Evolutionary conservation across 2,113 vertebrate species (phyloP).

Genomic region (Cottus gobio): DNA sequence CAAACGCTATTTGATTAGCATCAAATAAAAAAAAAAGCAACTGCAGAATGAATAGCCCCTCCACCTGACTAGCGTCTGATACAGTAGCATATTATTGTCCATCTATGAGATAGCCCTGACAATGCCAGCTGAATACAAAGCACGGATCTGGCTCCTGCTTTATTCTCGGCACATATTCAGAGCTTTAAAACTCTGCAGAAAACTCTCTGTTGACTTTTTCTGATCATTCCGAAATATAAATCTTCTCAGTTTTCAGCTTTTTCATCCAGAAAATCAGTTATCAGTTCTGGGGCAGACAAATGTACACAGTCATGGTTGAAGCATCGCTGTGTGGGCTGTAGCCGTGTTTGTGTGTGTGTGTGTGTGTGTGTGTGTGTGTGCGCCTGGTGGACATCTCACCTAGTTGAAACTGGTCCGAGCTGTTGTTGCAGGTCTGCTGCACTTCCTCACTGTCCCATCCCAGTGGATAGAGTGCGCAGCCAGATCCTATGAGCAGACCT

Average conservation of each 20-base stretch:
- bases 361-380: background rate
- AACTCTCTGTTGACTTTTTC: slow-evolving; percentile 31
- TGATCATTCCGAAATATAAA: slow-evolving; percentile 19
- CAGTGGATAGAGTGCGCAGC: slow-evolving; percentile 96
- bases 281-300: slow-evolving; percentile 15
- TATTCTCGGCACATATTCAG: slow-evolving; percentile 63
- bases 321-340: background rate
- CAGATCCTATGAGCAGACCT: slow-evolving; percentile 96
- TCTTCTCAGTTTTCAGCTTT: background rate
- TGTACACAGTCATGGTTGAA: slow-evolving; percentile 32
- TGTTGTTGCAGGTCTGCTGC: slow-evolving; percentile 93
- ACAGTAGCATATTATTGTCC: slow-evolving; percentile 49
- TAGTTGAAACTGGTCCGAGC: slow-evolving; percentile 93
- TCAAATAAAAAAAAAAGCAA: slow-evolving; percentile 43
- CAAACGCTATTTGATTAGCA: slow-evolving; percentile 30
- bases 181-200: slow-evolving; percentile 39
- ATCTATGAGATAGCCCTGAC: slow-evolving; percentile 44
- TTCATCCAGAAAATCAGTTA: background rate
- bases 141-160: slow-evolving; percentile 33
- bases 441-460: slow-evolving; percentile 99
- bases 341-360: background rate
- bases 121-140: slow-evolving; percentile 61
- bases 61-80: slow-evolving; percentile 37
- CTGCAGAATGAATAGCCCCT: slow-evolving; percentile 29
- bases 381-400: slow-evolving; percentile 83